Evolutionary conservation across 2,888 invertebrate species (phyloP), one percentile per base, ranked within the genome.

Genomic region (Brassicogethes aeneus): DNA sequence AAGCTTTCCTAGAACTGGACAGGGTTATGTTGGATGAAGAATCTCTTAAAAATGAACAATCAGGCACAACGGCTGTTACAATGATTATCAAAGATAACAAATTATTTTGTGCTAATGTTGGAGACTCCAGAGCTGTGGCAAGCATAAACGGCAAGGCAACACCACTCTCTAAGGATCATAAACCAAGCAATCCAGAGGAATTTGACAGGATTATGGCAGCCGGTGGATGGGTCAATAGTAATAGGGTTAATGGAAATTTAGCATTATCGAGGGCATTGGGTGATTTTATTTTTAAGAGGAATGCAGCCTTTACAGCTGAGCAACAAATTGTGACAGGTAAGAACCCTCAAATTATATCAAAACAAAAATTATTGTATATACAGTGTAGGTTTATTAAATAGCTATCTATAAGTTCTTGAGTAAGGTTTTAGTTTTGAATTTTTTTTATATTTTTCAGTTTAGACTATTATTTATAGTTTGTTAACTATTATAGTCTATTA

Each of bases 321-420:
- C 91, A 97, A 65, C 99, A 99, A 73, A 92, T 97, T 56, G 96
- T 99, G 36, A 95, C 94, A 63, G 94, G 94, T 94, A 68, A 62
- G 54, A 39, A 16, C 16, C 34, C 42, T 29, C 3, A n/a, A n/a
- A n/a, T n/a, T n/a, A n/a, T n/a, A n/a, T n/a, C n/a, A n/a, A n/a
- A n/a, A 13, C n/a, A n/a, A n/a, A n/a, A n/a, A 15, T 13, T 14
- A n/a, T n/a, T n/a, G n/a, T n/a, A n/a, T n/a, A n/a, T n/a, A n/a
- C n/a, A n/a, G n/a, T n/a, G n/a, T n/a, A n/a, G n/a, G n/a, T n/a
- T n/a, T n/a, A n/a, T n/a, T n/a, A n/a, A n/a, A n/a, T n/a, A n/a
- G n/a, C n/a, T n/a, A n/a, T n/a, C n/a, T n/a, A n/a, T n/a, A n/a
- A n/a, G n/a, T n/a, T n/a, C n/a, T n/a, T n/a, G n/a, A n/a, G n/a